Conservation (phyloP, 2,888 invertebrate species). For the Plutella xylostella region DNA sequence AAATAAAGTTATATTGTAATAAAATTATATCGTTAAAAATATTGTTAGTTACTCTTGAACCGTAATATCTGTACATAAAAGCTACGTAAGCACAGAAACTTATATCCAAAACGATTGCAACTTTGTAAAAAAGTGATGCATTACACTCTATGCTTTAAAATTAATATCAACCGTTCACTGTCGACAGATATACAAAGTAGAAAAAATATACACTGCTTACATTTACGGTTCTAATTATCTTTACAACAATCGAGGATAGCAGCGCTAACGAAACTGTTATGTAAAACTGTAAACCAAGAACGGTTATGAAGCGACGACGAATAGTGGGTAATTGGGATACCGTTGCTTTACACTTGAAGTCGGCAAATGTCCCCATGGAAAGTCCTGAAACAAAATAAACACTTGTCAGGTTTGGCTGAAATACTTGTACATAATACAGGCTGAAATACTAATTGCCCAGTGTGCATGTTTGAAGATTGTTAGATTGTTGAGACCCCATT, state of each 20-base stretch:
- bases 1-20: slow-evolving; percentile 9
- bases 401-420: no score
- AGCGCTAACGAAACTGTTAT: slow-evolving; percentile 15
- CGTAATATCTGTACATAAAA: slow-evolving; percentile 7
- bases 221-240: slow-evolving; percentile 29
- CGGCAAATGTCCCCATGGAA: no score
- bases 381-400: no score
- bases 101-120: slow-evolving; percentile 45
- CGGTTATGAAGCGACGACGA: slow-evolving; percentile 17
- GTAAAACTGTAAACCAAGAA: slow-evolving; percentile 15
- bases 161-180: slow-evolving; percentile 35
- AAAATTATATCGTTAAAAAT: slow-evolving; percentile 12
- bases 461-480: no score
- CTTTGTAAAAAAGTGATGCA: slow-evolving; percentile 35
- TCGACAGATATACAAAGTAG: slow-evolving; percentile 58
- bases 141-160: slow-evolving; percentile 34
- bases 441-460: no score
- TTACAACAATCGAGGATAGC: slow-evolving; percentile 30
- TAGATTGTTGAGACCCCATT: no score
- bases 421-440: no score
- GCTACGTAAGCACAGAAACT: slow-evolving; percentile 30
- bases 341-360: slow-evolving; percentile 22
- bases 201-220: slow-evolving; percentile 61
- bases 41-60: slow-evolving; percentile 4
- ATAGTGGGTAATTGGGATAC: no score